Base-by-base conservation (phyloP, 1,140 invertebrate genomes). In the Ctenoplectra terminalis region DNA sequence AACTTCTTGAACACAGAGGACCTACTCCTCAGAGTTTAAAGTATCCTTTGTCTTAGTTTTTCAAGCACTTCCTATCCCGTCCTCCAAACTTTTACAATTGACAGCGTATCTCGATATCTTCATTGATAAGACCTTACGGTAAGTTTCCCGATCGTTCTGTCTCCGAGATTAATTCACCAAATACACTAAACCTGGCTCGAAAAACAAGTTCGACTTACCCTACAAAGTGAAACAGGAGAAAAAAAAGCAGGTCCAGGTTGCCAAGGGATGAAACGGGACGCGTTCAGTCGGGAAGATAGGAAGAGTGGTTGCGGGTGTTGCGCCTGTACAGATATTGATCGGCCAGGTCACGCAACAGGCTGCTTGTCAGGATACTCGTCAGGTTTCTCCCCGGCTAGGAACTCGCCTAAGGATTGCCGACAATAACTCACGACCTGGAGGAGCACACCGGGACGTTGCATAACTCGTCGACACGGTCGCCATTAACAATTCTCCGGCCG, bases 271-370 rank as follows among this genome's bases (percentile, higher is more conserved):
- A 69, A 79, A 70, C 54, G 75, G 66, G 63, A 71, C 13, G 34
- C 56, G 43, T 46, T 73, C 17, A 48, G 48, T 46, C 17, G 69
- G 56, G 60, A 67, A 70, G 83, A 76, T 50, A 82, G 66, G 66
- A 76, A 67, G 74, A 80, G 73, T 26, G 78, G 66, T 54, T 40
- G 58, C 56, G 84, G 81, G 74, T 84, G 84, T 87, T 85, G 85
- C 86, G 86, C 83, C 80, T 70, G 82, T 82, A 84, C 71, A 89
- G 88, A 91, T 91, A 91, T 91, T 90, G 90, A 91, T 91, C 90
- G 90, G 37, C 37, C 67, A 71, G 85, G 89, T 90, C 89, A 91
- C 90, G 90, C 90, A 91, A 91, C 90, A 91, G 90, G 90, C 90
- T 90, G 90, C 89, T 90, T 90, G 88, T 90, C 89, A 90, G 85